These are phyloP conservation scores for Boloria euphrosyne DNA, from an alignment of 2,888 invertebrate species.

Conservation along the genomic window DNA sequence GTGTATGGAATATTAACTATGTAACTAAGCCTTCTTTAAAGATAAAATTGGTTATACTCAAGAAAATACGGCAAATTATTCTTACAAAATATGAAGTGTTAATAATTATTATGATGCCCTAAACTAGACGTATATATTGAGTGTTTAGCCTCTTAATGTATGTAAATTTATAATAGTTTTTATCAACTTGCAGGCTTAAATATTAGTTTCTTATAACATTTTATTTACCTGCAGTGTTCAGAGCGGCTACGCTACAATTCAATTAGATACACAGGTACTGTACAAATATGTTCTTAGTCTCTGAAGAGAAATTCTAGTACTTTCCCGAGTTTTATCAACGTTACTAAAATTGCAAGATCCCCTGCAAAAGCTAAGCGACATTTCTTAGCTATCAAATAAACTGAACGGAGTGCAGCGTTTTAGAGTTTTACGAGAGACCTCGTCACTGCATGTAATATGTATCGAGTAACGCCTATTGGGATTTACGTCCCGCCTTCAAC, in stretches of 20 bases:
- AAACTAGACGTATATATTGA: too few species aligned
- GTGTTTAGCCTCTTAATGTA: too few species aligned
- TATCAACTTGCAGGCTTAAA: too few species aligned
- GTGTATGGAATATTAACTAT: too few species aligned
- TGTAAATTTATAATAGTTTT: too few species aligned
- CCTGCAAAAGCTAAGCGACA: slow-evolving; percentile 30
- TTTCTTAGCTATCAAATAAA: slow-evolving; percentile 32
- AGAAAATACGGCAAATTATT: too few species aligned
- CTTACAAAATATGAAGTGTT: too few species aligned
- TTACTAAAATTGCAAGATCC: slow-evolving; percentile 26
- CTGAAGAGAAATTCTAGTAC: background rate
- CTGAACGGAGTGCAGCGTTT: slow-evolving; percentile 32
- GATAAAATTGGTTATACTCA: too few species aligned
- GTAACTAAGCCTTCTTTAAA: too few species aligned
- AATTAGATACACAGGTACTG: background rate
- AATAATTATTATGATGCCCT: too few species aligned
- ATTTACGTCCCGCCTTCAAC: slow-evolving; percentile 25
- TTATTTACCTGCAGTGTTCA: background rate
- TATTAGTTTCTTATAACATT: background rate
- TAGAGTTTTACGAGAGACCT: slow-evolving; percentile 33
- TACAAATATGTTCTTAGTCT: background rate
- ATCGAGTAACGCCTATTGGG: slow-evolving; percentile 27
- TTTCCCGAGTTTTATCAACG: slow-evolving; percentile 25
- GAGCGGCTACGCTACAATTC: background rate
- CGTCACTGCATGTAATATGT: slow-evolving; percentile 35